phyloP scores from a whole-genome alignment of 2,797 vertebrate species.

The Takifugu ocellatus region DNA sequence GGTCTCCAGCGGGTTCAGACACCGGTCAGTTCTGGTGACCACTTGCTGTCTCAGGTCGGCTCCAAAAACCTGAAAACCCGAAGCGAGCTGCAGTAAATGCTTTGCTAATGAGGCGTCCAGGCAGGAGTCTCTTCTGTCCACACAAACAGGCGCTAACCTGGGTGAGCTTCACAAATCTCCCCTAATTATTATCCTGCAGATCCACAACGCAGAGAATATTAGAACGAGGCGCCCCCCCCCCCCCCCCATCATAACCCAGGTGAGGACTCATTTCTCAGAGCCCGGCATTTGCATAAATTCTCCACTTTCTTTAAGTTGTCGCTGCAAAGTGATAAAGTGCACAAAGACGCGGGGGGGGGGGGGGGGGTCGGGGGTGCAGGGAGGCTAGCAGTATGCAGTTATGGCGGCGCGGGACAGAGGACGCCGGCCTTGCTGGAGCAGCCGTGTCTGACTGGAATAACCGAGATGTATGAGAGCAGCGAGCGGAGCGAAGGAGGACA shows the following conservation, averaged over 20 bases:
- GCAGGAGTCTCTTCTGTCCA: too few relatives aligned
- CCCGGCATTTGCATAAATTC: constrained; percentile 77
- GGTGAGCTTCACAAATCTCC: constrained; percentile 73
- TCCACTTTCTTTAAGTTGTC: constrained; percentile 66
- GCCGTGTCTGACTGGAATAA: constrained; percentile 60
- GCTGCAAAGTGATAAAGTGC: constrained; percentile 74
- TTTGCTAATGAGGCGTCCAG: too few relatives aligned
- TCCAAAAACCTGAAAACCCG: too few relatives aligned
- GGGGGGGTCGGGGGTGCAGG: not conserved
- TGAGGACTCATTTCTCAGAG: constrained; percentile 74
- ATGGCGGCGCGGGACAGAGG: not conserved
- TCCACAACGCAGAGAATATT: constrained; percentile 75
- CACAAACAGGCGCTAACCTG: too few relatives aligned
- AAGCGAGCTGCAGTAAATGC: too few relatives aligned
- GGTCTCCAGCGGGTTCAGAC: too few relatives aligned
- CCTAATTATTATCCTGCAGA: constrained; percentile 74
- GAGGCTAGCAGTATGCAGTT: not conserved
- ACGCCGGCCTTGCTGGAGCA: constrained; percentile 44
- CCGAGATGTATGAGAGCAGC: constrained; percentile 65
- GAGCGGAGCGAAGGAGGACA: constrained; percentile 54
- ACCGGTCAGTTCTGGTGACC: too few relatives aligned
- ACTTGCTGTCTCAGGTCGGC: too few relatives aligned
- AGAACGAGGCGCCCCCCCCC: constrained; percentile 62
- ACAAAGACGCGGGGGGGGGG: constrained; percentile 36
- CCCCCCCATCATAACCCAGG: constrained; percentile 43